Evolutionary conservation across 2,797 vertebrate species (phyloP), one percentile per base, ranked within the genome.

Genomic region (Enteromius thamalakanensis): DNA sequence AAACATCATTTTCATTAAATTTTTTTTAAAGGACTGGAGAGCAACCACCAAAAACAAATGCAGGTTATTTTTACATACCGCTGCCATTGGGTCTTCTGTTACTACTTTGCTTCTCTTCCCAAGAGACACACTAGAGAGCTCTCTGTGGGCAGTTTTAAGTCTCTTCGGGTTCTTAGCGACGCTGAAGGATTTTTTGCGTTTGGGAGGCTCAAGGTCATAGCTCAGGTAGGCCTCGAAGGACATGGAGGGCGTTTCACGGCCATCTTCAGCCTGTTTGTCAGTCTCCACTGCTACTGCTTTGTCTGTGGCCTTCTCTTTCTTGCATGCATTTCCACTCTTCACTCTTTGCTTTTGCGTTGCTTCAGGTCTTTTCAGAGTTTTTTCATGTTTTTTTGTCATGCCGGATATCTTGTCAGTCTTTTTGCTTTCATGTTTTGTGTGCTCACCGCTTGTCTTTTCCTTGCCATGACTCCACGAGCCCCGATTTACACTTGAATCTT

Each of bases 221-320:
- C 91, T 96, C 84, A 97, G 91, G 55, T 83, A 97, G 0, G 95
- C 95, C 84, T 98, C 97, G 90, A 98, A 98, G 75, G 96, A 96
- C 95, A 95, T 94, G 45, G 90, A 86, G 2, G 95, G 92, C 6
- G 84, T 77, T 1, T 94, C 92, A 19, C 84, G 85, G 65, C 91
- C 90, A 9, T 87, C 29, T 2, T 74, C 5, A 0, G 79, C 68
- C 53, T 76, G 55, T 9, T 76, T 85, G 6, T 87, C 86, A 0
- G 1, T 68, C 82, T 91, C 90, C 3, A 3, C 6, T 64, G 37
- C 37, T 72, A 74, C 79, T 26, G 86, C 88, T 86, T 92, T 89
- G 6, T 49, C 62, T 79, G 81, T 88, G 42, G 78, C n/a, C 68
- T 85, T 84, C 40, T 87, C 77, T 8, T 88, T 84, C 72, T 67